Evolutionary conservation across 2,113 vertebrate genomes (phyloP), one percentile per base, ranked within the genome.

Genomic region (Hydropotes inermis): DNA sequence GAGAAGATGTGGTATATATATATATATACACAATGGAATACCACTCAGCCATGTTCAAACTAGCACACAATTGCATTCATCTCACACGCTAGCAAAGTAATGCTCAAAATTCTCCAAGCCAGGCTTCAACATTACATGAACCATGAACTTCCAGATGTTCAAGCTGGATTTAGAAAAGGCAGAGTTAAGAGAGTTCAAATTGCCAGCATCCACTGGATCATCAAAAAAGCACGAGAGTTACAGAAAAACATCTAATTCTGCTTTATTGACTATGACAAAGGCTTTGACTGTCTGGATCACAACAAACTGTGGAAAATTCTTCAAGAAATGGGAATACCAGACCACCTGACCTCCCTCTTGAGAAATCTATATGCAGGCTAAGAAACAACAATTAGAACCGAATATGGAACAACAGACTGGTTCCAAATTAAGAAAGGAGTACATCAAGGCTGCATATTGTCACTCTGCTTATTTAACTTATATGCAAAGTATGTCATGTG

Each of bases 211-310:
- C 0, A 4, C 4, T 67, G 33, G 33, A 36, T 67, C 64, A 67
- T 19, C 1, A 7, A 67, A n/a, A 67, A 67, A 19, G 16, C 64
- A 67, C 0, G 0, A 67, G 33, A n/a, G 33, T n/a, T 67, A 16
- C 64, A 67, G 64, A 67, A n/a, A 67, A n/a, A n/a, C 0, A 17
- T 67, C 33, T 67, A 67, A 64, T 64, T 67, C 19, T 67, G 64
- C 64, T 67, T 67, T 67, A 10, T 67, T 67, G 64, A 67, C 64
- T 67, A 67, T 8, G 4, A 16, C 64, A 67, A 67, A 67, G 33
- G 6, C 60, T 64, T 64, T 64, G 60, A 64, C 60, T 64, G 14
- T 33, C 14, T 16, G 30, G 60, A 64, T 64, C 60, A 33, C 60
- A 64, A 33, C 30, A 33, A 64, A 64, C 60, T 64, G 52, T 16